Evolutionary conservation across 2,113 vertebrate genomes (phyloP).

Genomic region (Castor canadensis): DNA sequence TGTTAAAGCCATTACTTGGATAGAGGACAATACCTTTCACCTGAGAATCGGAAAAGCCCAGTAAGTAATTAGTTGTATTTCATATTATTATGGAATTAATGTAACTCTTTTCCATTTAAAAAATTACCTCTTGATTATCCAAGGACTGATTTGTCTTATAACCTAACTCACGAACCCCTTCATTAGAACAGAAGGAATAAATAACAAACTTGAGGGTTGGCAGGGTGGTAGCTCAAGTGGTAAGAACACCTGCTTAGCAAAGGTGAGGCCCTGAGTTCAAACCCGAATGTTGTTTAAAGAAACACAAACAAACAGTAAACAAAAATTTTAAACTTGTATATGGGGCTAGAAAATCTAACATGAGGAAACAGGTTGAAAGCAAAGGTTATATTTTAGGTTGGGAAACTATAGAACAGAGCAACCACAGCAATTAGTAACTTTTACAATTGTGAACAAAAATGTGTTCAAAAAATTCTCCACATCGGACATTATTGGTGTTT

Average conservation of each 20-base stretch:
- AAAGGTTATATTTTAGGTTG: neutral
- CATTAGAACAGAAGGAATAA: neutral
- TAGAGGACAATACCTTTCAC: conserved; percentile 93
- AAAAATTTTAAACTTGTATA: conserved; percentile 31
- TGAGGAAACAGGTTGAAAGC: neutral
- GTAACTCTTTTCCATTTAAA: neutral
- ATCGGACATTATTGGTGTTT: neutral
- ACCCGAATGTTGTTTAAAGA: too few relatives aligned
- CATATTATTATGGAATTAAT: conserved; percentile 2
- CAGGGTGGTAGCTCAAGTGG: too few relatives aligned
- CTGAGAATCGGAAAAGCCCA: conserved; percentile 82
- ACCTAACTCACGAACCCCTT: neutral
- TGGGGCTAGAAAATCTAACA: neutral
- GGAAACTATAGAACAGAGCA: neutral
- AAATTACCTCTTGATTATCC: neutral
- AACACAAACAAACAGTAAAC: too few relatives aligned
- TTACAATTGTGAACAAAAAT: neutral
- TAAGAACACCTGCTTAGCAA: too few relatives aligned
- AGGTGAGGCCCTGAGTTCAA: too few relatives aligned
- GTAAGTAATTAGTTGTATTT: too few relatives aligned
- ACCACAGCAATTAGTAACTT: too few relatives aligned
- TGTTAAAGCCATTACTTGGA: conserved; percentile 89
- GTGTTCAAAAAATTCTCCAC: neutral
- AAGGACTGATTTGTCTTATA: neutral
- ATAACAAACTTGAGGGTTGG: too few relatives aligned